phyloP scores from a whole-genome alignment of 2,888 invertebrate species.

The Machimus rusticus region DNA sequence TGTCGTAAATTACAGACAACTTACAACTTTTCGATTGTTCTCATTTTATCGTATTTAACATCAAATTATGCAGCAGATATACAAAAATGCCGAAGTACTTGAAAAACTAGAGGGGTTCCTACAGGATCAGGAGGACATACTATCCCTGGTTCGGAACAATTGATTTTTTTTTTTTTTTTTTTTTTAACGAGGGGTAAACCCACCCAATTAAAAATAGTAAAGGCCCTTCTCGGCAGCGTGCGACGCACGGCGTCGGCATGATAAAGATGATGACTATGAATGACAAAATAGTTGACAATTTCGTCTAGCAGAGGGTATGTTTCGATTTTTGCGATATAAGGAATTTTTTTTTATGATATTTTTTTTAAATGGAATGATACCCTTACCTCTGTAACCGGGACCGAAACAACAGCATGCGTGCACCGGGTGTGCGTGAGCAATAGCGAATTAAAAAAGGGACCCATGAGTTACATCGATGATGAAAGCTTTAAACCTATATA shows the following conservation, averaged over 20 bases:
- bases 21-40: slow-evolving; percentile 36
- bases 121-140: background rate
- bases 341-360: background rate
- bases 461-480: background rate
- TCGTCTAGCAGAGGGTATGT: background rate
- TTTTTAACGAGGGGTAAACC: background rate
- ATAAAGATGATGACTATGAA: background rate
- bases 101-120: background rate
- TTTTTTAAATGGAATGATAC: background rate
- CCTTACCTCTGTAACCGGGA: background rate
- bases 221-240: background rate
- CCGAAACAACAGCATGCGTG: background rate
- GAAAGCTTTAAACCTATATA: background rate
- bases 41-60: slow-evolving; percentile 39
- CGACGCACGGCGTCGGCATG: background rate
- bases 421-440: background rate
- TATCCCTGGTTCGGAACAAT: background rate
- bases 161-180: background rate
- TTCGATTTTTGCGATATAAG: background rate
- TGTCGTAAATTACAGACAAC: slow-evolving; percentile 25
- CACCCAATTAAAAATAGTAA: background rate
- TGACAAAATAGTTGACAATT: slow-evolving; percentile 35
- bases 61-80: slow-evolving; percentile 36
- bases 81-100: slow-evolving; percentile 23
- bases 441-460: background rate